A percentile compares a stretch with the other conserved stretches of the same genome.
Evolutionary conservation across 2,797 vertebrate species (phyloP).

Genomic region (Propithecus perrieri): DNA sequence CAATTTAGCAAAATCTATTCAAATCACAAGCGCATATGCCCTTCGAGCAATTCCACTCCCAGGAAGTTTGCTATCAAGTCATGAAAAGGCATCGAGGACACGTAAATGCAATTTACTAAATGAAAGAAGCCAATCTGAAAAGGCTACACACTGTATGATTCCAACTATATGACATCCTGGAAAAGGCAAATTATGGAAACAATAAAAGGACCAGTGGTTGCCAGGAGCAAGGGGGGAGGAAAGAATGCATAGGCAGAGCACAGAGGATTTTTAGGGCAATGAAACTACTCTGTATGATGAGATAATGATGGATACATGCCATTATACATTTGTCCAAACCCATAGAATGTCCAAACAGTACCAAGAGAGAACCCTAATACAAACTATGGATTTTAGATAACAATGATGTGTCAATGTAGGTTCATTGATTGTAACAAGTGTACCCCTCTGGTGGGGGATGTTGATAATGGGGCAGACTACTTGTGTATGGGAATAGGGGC

Average conservation of each 20-base stretch:
- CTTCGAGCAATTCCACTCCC: neutral
- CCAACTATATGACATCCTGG: neutral
- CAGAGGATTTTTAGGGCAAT: neutral
- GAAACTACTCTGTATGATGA: neutral
- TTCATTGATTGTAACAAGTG: neutral
- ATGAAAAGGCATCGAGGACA: neutral
- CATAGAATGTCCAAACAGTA: neutral
- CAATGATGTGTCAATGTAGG: too few species aligned
- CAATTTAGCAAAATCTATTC: neutral
- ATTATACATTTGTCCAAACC: neutral
- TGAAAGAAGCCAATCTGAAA: neutral
- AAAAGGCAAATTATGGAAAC: neutral
- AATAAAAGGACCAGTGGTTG: neutral
- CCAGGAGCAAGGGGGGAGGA: too few species aligned
- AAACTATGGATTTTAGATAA: neutral
- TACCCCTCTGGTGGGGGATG: neutral
- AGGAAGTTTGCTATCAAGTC: neutral
- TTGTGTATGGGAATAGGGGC: fast-evolving
- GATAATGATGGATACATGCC: neutral
- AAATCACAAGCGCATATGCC: neutral
- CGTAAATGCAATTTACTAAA: neutral
- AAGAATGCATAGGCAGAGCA: neutral
- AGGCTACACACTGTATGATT: neutral
- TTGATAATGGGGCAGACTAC: neutral
- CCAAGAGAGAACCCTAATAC: neutral